Evolutionary conservation across 2,888 invertebrate species (phyloP).

Genomic region (Agriopis leucophaearia): DNA sequence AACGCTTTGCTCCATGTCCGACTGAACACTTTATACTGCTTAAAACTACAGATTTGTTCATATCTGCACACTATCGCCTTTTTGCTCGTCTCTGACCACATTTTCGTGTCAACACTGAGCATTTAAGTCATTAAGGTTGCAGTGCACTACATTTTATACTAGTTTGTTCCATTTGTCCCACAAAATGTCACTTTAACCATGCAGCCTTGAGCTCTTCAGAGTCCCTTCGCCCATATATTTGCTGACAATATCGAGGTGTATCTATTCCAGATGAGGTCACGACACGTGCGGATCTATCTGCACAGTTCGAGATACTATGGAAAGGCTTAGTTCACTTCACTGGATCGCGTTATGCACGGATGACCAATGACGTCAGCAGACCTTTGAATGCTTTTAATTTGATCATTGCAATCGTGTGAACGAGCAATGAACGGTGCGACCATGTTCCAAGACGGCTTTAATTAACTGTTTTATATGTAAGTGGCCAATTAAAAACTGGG

Average conservation of each 20-base stretch:
- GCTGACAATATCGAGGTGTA: constrained; percentile 12
- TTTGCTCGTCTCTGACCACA: constrained; percentile 67
- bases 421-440: no score
- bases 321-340: constrained; percentile 45
- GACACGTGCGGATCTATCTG: constrained; percentile 48
- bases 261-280: constrained; percentile 33
- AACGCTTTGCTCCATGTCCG: constrained; percentile 55
- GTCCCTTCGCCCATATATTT: constrained; percentile 22
- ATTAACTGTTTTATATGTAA: no score
- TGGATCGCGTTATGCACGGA: constrained; percentile 53
- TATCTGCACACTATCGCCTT: constrained; percentile 51
- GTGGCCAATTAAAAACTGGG: no score
- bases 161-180: no score
- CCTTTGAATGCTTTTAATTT: constrained; percentile 28
- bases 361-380: constrained; percentile 50
- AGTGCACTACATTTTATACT: no score
- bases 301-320: constrained; percentile 53
- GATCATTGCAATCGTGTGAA: no score
- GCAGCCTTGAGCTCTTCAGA: constrained; percentile 16
- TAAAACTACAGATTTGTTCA: constrained; percentile 48
- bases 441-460: no score
- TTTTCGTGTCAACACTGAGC: constrained; percentile 45
- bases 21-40: constrained; percentile 49
- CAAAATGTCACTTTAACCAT: not conserved
- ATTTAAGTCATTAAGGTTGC: constrained; percentile 38